Conservation (phyloP, 1,140 invertebrate genomes). For the Planococcus citri region DNA sequence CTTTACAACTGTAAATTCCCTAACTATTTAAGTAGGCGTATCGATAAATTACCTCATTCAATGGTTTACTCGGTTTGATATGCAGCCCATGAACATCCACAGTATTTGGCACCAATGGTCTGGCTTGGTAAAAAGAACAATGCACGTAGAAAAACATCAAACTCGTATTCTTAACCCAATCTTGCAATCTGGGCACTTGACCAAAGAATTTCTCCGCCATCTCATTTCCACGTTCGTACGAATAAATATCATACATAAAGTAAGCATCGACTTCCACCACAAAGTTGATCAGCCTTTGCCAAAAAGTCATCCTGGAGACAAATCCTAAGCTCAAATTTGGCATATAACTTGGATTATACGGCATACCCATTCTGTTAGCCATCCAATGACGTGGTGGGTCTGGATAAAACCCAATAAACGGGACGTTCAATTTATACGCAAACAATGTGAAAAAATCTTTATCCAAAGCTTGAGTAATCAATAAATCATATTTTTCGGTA, state of each 20-base stretch:
- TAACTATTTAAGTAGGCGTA: too few relatives aligned
- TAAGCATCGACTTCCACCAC: background rate
- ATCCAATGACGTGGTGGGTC: conserved; percentile 45
- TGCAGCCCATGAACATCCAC: conserved; percentile 47
- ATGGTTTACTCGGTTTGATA: conserved; percentile 26
- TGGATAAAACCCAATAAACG: conserved; percentile 43
- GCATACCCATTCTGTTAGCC: conserved; percentile 32
- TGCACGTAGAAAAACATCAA: conserved; percentile 44
- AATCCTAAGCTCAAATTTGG: conserved; percentile 17
- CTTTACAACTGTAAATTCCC: too few relatives aligned
- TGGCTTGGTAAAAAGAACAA: conserved; percentile 37
- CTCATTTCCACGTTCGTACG: background rate
- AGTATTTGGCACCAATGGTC: conserved; percentile 36
- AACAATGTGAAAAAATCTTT: conserved; percentile 26
- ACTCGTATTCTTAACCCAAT: conserved; percentile 29
- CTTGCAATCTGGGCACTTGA: conserved; percentile 33
- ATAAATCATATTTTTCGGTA: conserved; percentile 22
- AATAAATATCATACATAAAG: background rate
- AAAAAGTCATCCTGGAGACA: background rate
- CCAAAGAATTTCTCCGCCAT: background rate
- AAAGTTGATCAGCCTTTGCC: background rate
- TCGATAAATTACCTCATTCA: background rate
- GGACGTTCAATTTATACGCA: conserved; percentile 31
- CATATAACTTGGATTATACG: conserved; percentile 24
- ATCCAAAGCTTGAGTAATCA: conserved; percentile 24